These are phyloP conservation scores for Bubo blakistoni DNA, from an alignment of 2,113 vertebrate species.

Conservation along the genomic window DNA sequence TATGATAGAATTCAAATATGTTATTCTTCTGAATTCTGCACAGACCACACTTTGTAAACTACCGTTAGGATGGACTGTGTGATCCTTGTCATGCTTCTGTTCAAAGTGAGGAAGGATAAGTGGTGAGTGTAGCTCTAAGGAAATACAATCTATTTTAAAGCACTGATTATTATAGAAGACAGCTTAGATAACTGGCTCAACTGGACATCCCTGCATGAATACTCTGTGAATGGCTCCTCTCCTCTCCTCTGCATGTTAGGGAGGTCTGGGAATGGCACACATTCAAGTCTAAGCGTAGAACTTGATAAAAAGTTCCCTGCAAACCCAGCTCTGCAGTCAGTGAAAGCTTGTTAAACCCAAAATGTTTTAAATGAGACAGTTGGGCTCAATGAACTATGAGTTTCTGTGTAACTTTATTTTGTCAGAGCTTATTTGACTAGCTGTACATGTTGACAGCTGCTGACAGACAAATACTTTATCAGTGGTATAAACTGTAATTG, in stretches of 20 bases:
- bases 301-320: background rate
- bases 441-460: background rate
- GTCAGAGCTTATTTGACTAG: background rate
- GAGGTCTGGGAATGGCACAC: background rate
- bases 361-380: background rate
- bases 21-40: background rate
- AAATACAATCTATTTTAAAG: background rate
- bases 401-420: slow-evolving; percentile 33
- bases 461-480: background rate
- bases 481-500: background rate
- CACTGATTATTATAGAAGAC: background rate
- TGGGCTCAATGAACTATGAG: background rate
- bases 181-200: background rate
- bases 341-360: background rate
- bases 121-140: background rate
- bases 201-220: background rate
- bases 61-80: background rate
- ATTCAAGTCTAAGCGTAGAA: background rate
- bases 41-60: background rate
- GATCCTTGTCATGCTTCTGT: background rate
- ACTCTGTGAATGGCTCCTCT: background rate
- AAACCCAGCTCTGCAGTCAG: background rate
- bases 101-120: background rate
- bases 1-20: background rate
- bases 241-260: background rate